phyloP scores from a whole-genome alignment of 64 coral and sea anemone species.

The Stylophora pistillata region DNA sequence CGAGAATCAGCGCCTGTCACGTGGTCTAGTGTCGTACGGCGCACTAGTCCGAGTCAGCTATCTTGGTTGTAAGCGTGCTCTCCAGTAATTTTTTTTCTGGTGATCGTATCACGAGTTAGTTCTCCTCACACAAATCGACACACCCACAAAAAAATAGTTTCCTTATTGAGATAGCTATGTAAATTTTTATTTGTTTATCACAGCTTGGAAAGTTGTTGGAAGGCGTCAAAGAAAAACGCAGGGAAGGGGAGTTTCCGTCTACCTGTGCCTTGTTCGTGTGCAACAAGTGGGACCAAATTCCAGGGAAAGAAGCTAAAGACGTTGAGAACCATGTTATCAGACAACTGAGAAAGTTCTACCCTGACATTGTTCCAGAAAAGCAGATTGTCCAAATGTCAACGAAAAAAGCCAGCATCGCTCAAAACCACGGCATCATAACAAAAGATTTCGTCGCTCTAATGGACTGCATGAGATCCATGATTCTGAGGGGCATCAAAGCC shows the following conservation, averaged over 20 bases:
- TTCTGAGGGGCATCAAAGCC: neutral
- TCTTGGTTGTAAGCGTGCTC: too few relatives aligned
- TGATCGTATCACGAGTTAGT: too few relatives aligned
- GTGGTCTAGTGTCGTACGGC: too few relatives aligned
- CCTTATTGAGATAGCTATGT: too few relatives aligned
- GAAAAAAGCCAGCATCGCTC: neutral
- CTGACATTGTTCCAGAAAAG: neutral
- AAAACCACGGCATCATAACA: neutral
- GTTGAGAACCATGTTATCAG: neutral
- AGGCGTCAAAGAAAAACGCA: neutral
- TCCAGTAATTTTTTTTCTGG: too few relatives aligned
- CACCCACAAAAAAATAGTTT: too few relatives aligned
- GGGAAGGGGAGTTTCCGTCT: neutral
- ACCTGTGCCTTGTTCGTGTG: conserved; percentile 22
- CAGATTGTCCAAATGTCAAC: conserved; percentile 5
- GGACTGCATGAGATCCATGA: neutral
- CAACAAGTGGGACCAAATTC: conserved; percentile 21
- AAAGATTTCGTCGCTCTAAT: neutral
- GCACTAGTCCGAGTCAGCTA: too few relatives aligned
- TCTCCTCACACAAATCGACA: too few relatives aligned
- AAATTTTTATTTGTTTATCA: too few relatives aligned
- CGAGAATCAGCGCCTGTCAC: too few relatives aligned
- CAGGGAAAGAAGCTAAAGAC: neutral
- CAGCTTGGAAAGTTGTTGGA: conserved; percentile 10
- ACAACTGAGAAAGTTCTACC: neutral